Evolutionary conservation across 2,888 invertebrate genomes (phyloP).

Genomic region (Ennomos erosarius): DNA sequence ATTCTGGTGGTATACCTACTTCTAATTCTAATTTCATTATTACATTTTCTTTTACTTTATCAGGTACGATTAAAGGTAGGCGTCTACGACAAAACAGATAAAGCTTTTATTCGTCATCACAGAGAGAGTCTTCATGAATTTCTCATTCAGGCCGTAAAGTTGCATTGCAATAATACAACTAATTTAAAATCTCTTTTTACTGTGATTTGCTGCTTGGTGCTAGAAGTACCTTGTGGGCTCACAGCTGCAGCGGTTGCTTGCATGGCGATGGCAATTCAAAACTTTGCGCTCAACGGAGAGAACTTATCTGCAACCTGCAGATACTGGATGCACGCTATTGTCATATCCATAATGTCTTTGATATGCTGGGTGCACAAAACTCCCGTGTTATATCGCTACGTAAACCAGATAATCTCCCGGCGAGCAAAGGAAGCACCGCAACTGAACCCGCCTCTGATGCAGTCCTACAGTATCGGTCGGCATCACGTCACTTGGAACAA

Average conservation of each 20-base stretch:
- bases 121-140: constrained; percentile 76
- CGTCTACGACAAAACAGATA: constrained; percentile 72
- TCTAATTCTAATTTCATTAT: not conserved
- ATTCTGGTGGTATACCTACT: too few relatives aligned
- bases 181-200: constrained; percentile 84
- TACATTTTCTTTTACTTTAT: constrained; percentile 11
- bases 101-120: constrained; percentile 77
- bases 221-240: constrained; percentile 87
- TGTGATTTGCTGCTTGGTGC: constrained; percentile 81
- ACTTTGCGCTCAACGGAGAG: constrained; percentile 72
- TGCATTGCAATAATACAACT: constrained; percentile 72
- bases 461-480: constrained; percentile 79
- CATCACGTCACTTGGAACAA: constrained; percentile 86
- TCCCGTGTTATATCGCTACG: constrained; percentile 82
- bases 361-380: constrained; percentile 87
- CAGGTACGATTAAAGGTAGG: constrained; percentile 72
- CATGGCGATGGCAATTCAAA: constrained; percentile 86
- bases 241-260: constrained; percentile 85
- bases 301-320: constrained; percentile 58
- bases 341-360: constrained; percentile 86
- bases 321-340: constrained; percentile 86
- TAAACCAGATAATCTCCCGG: constrained; percentile 82
- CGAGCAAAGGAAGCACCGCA: constrained; percentile 87
- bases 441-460: constrained; percentile 86
- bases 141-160: constrained; percentile 64